Evolutionary conservation across 2,113 vertebrate species (phyloP).

Genomic region (Oncorhynchus masou): DNA sequence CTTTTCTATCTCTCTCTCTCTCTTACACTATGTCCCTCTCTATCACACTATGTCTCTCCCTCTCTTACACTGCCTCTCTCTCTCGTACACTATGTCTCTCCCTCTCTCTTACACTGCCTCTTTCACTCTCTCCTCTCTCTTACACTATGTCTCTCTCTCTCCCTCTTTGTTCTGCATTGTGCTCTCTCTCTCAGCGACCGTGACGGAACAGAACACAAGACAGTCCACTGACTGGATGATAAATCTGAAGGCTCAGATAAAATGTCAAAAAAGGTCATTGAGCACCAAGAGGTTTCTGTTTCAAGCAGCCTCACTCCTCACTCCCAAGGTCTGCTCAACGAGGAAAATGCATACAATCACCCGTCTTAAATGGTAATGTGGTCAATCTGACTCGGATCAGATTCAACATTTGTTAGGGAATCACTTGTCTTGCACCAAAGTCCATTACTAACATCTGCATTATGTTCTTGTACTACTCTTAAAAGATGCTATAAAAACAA

Average conservation of each 20-base stretch:
- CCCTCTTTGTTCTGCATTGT: neutral
- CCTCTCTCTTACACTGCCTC: neutral
- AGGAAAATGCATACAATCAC: too few relatives aligned
- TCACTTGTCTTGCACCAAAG: neutral
- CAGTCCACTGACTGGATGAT: neutral
- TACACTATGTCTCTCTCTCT: neutral
- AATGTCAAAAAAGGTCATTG: neutral
- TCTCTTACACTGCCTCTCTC: neutral
- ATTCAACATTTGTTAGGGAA: conserved; percentile 11
- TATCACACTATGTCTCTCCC: too few relatives aligned
- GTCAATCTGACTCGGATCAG: neutral
- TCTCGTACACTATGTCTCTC: neutral
- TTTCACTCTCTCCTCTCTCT: neutral
- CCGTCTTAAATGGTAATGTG: too few relatives aligned
- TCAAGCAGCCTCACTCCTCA: too few relatives aligned
- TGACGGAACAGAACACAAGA: neutral
- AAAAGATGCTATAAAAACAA: conserved; percentile 13
- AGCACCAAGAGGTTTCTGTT: neutral
- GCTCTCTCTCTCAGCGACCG: neutral
- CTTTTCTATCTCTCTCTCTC: neutral
- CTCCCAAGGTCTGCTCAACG: too few relatives aligned
- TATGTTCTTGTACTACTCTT: neutral
- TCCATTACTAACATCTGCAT: conserved; percentile 7
- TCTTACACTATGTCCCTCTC: too few relatives aligned
- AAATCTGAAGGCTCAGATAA: neutral